phyloP scores from a whole-genome alignment of 2,797 vertebrate genomes.

The Pangasius mekongensis region DNA sequence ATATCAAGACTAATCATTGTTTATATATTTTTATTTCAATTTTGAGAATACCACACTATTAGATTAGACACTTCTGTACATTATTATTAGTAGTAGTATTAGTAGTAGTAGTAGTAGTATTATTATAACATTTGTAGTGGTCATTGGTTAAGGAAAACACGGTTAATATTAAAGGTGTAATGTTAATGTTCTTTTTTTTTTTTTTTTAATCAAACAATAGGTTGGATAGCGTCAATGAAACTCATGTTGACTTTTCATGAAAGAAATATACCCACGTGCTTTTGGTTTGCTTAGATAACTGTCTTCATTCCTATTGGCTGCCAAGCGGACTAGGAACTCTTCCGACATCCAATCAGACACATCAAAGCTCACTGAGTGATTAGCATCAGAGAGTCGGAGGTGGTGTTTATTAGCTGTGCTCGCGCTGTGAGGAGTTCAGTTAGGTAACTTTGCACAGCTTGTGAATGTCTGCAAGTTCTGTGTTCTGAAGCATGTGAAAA shows the following conservation, averaged over 20 bases:
- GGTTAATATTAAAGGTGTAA: background rate
- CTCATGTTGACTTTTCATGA: constrained; percentile 24
- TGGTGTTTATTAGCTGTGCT: constrained; percentile 59
- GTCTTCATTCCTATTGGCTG: constrained; percentile 54
- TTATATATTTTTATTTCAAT: background rate
- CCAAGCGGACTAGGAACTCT: background rate
- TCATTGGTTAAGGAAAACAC: background rate
- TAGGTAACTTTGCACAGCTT: constrained; percentile 59
- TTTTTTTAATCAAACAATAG: background rate
- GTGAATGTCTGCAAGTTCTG: background rate
- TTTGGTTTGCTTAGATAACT: constrained; percentile 61
- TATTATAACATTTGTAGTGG: background rate
- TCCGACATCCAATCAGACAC: constrained; percentile 48
- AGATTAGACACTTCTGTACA: background rate
- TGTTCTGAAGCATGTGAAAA: background rate
- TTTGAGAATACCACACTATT: background rate
- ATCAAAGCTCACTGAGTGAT: constrained; percentile 16
- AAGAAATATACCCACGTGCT: background rate
- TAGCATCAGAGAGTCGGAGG: background rate
- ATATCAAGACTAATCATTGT: background rate
- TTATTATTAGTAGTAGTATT: background rate
- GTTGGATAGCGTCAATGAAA: background rate
- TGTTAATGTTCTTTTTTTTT: background rate
- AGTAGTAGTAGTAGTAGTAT: too few species aligned
- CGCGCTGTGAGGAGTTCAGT: background rate